phyloP scores from a whole-genome alignment of 1,140 invertebrate species.

The Myzus persicae region DNA sequence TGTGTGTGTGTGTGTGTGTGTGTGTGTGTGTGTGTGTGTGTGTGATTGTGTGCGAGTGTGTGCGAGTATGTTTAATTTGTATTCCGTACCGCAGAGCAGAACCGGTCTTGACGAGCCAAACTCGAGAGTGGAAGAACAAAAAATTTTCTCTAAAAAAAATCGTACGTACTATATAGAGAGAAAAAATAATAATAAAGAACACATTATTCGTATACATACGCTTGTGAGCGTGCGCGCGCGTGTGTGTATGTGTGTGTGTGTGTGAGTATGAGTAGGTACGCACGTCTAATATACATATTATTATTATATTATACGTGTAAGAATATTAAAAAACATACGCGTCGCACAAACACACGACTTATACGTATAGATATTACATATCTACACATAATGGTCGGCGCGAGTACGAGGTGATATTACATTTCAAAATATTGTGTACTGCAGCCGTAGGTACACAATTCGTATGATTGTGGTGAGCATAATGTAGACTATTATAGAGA shows the following conservation, averaged over 20 bases:
- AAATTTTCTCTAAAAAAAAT: constrained; percentile 11
- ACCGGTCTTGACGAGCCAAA: constrained; percentile 46
- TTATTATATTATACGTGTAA: neutral
- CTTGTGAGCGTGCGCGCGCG: neutral
- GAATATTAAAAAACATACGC: constrained; percentile 18
- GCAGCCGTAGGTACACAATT: neutral
- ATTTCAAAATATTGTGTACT: constrained; percentile 33
- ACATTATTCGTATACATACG: neutral
- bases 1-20: neutral
- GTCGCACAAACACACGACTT: constrained; percentile 5
- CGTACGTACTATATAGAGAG: neutral
- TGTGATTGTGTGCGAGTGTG: too few species aligned
- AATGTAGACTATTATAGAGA: neutral
- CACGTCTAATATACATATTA: constrained; percentile 21
- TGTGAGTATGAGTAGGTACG: neutral
- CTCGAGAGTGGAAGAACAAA: constrained; percentile 5
- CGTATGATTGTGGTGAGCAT: neutral
- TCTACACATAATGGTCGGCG: constrained; percentile 1
- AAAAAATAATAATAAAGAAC: neutral
- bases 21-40: neutral
- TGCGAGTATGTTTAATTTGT: constrained; percentile 25
- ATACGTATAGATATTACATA: neutral
- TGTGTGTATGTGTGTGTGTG: neutral
- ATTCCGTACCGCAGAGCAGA: constrained; percentile 33
- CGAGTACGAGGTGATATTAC: neutral